phyloP scores from a whole-genome alignment of 2,888 invertebrate genomes.

The Hemicrepidius hirtus region DNA sequence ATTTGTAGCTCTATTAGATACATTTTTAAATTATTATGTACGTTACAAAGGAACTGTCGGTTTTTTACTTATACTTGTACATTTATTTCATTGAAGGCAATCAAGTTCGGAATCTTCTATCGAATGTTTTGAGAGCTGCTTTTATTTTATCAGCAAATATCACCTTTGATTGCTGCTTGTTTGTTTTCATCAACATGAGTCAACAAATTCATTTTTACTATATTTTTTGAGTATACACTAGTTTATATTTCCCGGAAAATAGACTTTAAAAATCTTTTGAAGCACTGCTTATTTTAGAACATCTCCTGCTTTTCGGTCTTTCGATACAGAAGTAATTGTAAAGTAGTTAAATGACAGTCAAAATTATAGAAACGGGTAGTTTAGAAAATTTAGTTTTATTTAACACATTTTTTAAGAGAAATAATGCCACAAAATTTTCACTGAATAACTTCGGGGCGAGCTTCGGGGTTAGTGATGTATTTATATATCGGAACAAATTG shows the following conservation, averaged over 20 bases:
- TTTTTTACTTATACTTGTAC: neutral
- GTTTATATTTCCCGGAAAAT: too few species aligned
- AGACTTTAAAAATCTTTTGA: too few species aligned
- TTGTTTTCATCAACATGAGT: slow-evolving; percentile 52
- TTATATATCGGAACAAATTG: slow-evolving; percentile 3
- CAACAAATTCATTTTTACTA: slow-evolving; percentile 45
- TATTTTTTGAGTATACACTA: slow-evolving; percentile 25
- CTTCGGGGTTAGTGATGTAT: neutral
- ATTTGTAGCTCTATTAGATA: too few species aligned
- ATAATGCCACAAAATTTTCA: neutral
- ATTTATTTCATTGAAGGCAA: slow-evolving; percentile 37
- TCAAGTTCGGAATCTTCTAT: slow-evolving; percentile 42
- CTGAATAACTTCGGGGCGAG: neutral
- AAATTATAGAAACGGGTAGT: too few species aligned
- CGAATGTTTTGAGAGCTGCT: slow-evolving; percentile 40
- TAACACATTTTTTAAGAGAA: too few species aligned
- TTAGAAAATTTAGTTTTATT: too few species aligned
- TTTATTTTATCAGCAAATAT: slow-evolving; percentile 47
- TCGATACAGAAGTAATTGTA: too few species aligned
- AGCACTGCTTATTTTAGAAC: too few species aligned
- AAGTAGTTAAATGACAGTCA: too few species aligned
- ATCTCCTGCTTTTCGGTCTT: too few species aligned
- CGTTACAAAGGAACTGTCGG: neutral
- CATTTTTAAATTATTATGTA: neutral
- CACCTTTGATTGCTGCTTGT: slow-evolving; percentile 46